These are phyloP conservation scores for Gallirallus australis DNA, from an alignment of 2,797 vertebrate genomes.

Conservation along the genomic window DNA sequence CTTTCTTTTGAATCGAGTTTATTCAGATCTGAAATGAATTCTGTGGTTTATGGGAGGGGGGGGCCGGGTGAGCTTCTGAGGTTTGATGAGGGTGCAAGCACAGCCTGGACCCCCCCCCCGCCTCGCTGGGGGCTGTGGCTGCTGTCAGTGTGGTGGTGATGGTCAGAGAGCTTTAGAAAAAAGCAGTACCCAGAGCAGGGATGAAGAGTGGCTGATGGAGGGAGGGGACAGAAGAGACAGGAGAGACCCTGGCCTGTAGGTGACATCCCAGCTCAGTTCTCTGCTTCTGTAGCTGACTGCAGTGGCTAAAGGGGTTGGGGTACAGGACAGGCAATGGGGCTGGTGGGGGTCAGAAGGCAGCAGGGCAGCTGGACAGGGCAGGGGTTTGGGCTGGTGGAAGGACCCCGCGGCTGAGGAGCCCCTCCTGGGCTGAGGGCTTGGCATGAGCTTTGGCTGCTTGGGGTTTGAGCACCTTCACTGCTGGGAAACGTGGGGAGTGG, in stretches of 20 bases:
- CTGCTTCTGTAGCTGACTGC: fast-evolving
- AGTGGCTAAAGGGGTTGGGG: neutral
- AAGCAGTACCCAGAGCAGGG: neutral
- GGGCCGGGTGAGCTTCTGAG: neutral
- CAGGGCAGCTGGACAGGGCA: neutral
- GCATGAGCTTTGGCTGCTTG: neutral
- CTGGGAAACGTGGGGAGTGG: neutral
- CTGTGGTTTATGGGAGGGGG: neutral
- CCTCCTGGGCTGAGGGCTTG: fast-evolving
- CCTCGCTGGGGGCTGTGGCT: neutral
- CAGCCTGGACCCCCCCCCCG: neutral
- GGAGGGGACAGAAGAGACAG: neutral
- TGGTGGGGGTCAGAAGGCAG: neutral
- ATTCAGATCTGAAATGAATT: neutral
- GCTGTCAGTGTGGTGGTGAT: too few relatives aligned
- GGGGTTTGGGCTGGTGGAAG: neutral
- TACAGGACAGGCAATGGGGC: neutral
- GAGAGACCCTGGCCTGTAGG: neutral
- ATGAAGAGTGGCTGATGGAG: neutral
- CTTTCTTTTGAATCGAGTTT: neutral
- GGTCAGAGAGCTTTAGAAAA: neutral
- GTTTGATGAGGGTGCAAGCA: neutral
- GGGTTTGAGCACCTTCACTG: fast-evolving
- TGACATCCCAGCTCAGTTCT: neutral
- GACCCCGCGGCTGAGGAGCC: fast-evolving